Evolutionary conservation across 1,140 invertebrate genomes (phyloP), one percentile per base, ranked within the genome.

Genomic region (Plodia interpunctella): DNA sequence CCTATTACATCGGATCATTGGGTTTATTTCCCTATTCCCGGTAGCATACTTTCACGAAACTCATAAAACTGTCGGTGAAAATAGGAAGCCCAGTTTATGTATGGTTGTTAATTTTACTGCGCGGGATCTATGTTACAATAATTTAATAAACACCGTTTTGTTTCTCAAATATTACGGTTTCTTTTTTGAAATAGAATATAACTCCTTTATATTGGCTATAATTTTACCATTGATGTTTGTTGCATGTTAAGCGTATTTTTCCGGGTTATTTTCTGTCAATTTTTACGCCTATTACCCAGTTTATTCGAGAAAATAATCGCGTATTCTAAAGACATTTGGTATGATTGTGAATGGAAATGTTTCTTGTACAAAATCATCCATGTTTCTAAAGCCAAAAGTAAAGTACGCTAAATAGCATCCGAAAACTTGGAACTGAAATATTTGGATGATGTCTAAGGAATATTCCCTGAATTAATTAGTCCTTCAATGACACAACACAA

Each of bases 31-130:
- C 20, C 20, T 53, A n/a, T 53, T 25, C 51, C 51, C 51, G 1
- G 38, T 53, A 25, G n/a, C 51, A 11, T 25, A 53, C 51, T 25
- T 53, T 53, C 13, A 25, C 51, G 13, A 53, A 53, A 15, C 19
- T 2, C 20, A 53, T 53, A 53, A 53, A 53, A 2, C 20, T 25
- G 20, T 25, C 51, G 15, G 13, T 53, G 51, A 53, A 53, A 21
- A 21, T 21, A 21, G 20, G 20, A 25, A 53, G 8, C 50, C 50
- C n/a, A 2, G 51, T 53, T 53, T 25, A 15, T 32, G 30, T 44
- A 15, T 10, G 10, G 38, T n/a, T 44, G n/a, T 44, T 15, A 44
- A 35, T 35, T 35, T 44, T n/a, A 44, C 15, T 9, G 32, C 38
- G 2, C 13, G 38, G 38, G 38, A 44, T 44, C 15, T n/a, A n/a